Conservation (phyloP, 1,140 invertebrate genomes). For the Atta cephalotes region DNA sequence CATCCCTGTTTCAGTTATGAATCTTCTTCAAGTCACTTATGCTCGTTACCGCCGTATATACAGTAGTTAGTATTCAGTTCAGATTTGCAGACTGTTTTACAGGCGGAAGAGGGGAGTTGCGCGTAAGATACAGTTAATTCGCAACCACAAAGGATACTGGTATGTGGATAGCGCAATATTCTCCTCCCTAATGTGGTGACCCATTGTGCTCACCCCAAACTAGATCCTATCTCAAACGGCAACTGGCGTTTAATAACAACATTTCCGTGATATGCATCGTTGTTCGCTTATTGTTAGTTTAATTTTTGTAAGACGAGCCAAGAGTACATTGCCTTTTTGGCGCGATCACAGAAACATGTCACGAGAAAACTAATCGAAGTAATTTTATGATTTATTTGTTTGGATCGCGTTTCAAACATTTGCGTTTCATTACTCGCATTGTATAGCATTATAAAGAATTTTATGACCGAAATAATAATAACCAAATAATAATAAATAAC, state of each 20-base stretch:
- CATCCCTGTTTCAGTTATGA: constrained; percentile 28
- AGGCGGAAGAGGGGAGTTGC: constrained; percentile 20
- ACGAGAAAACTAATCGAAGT: not conserved
- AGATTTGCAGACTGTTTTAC: constrained; percentile 37
- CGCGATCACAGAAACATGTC: constrained; percentile 25
- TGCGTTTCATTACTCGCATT: not conserved
- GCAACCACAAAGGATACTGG: constrained; percentile 40
- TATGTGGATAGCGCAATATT: constrained; percentile 5
- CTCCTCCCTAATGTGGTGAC: constrained; percentile 10
- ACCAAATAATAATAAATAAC: not conserved
- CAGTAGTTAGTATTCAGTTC: constrained; percentile 26
- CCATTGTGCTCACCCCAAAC: not conserved
- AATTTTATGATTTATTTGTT: constrained; percentile 16
- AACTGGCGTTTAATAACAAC: constrained; percentile 1
- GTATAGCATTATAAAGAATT: not conserved
- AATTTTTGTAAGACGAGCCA: constrained; percentile 12
- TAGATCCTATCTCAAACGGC: constrained; percentile 15
- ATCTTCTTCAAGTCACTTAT: constrained; percentile 51
- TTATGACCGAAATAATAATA: not conserved
- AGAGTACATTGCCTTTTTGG: constrained; percentile 20
- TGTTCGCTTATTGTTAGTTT: not conserved
- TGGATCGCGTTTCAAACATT: not conserved
- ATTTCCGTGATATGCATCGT: not conserved
- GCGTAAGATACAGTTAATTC: constrained; percentile 45
- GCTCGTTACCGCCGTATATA: constrained; percentile 42